A percentile compares a stretch with the other conserved stretches of the same genome.
Evolutionary conservation across 2,888 invertebrate species (phyloP).

Genomic region (Cheilosia pagana): DNA sequence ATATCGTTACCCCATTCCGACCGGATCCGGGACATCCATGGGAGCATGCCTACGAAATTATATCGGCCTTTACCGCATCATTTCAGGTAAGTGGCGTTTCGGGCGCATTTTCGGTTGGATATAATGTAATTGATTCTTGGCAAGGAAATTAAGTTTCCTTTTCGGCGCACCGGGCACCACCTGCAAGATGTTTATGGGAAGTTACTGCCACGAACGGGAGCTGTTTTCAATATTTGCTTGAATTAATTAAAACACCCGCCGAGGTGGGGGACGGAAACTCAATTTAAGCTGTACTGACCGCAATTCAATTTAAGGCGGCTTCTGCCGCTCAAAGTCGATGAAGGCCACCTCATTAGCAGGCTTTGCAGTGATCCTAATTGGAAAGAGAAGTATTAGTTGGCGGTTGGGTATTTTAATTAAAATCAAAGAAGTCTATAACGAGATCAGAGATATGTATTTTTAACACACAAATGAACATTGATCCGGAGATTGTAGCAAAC

Average conservation of each 20-base stretch:
- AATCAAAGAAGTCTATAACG: too few species aligned
- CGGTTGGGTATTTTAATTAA: not conserved
- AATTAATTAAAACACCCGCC: constrained; percentile 45
- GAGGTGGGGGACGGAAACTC: not conserved
- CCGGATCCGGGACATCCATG: constrained; percentile 88
- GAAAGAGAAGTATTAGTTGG: not conserved
- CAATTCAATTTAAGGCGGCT: constrained; percentile 13
- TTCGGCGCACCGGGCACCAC: constrained; percentile 8
- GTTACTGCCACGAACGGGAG: not conserved
- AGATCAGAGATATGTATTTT: too few species aligned
- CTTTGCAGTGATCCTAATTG: not conserved
- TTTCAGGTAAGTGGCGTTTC: constrained; percentile 88
- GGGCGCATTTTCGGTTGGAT: constrained; percentile 3
- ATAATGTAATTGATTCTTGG: constrained; percentile 44
- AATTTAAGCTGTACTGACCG: constrained; percentile 13
- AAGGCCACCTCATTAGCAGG: constrained; percentile 24
- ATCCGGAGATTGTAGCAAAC: too few species aligned
- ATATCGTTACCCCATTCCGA: constrained; percentile 93
- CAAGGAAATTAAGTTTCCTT: constrained; percentile 57
- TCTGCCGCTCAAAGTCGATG: not conserved
- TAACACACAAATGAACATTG: too few species aligned
- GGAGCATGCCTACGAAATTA: constrained; percentile 92
- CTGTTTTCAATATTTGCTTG: constrained; percentile 24
- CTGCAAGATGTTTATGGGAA: constrained; percentile 42
- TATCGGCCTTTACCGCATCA: constrained; percentile 93